Conservation (phyloP, 2,888 invertebrate genomes). For the Eueremaeus valkanovi region DNA sequence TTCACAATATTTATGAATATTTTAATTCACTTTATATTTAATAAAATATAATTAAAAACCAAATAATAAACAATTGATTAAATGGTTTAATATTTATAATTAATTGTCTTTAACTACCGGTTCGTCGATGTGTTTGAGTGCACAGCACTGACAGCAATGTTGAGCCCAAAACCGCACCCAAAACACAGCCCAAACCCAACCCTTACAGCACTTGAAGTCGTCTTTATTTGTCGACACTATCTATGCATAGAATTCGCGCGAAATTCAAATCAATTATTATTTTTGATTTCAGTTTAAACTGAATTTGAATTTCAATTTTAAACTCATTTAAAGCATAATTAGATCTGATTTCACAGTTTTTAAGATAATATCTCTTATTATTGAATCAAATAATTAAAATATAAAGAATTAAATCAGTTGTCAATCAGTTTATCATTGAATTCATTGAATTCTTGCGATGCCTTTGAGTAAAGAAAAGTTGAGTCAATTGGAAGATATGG, state of each 20-base stretch:
- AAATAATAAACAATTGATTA: not conserved
- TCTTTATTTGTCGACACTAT: not conserved
- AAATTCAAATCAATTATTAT: not conserved
- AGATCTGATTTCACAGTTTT: too few relatives aligned
- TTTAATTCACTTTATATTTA: not conserved
- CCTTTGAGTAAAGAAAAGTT: slow-evolving; percentile 25
- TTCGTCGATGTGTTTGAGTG: not conserved
- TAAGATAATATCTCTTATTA: too few relatives aligned
- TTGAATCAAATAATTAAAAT: not conserved
- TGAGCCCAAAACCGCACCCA: not conserved
- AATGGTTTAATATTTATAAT: not conserved
- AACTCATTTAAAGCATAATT: too few relatives aligned
- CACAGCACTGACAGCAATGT: too few relatives aligned
- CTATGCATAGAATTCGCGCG: not conserved
- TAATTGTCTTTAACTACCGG: not conserved
- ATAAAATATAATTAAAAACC: not conserved
- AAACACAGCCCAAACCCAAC: slow-evolving; percentile 7
- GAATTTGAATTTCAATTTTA: too few relatives aligned
- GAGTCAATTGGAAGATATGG: slow-evolving; percentile 65
- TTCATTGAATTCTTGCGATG: too few relatives aligned
- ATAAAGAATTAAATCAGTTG: not conserved
- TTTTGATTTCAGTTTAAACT: not conserved
- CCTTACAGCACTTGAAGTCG: not conserved
- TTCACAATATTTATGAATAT: not conserved
- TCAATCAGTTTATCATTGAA: not conserved